These are phyloP conservation scores for Tachysurus vachellii DNA, from an alignment of 2,113 vertebrate genomes.

Conservation along the genomic window DNA sequence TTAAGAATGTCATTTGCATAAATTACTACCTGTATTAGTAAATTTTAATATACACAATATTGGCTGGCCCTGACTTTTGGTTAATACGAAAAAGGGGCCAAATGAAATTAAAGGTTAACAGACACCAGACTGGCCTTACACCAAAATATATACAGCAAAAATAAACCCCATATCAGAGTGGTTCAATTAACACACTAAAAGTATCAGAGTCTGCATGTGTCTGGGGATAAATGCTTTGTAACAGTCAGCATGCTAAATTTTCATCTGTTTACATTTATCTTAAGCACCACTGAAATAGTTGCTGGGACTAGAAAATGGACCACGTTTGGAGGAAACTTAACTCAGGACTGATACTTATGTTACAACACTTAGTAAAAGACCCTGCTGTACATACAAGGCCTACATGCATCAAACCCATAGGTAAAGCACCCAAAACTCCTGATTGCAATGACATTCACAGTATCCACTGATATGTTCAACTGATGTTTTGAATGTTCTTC, in stretches of 20 bases:
- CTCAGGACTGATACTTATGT: not conserved
- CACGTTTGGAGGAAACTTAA: not conserved
- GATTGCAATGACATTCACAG: not conserved
- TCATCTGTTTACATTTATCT: not conserved
- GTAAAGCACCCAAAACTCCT: not conserved
- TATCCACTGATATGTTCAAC: not conserved
- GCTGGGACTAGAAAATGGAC: not conserved
- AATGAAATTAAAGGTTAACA: constrained; percentile 9
- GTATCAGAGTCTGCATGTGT: not conserved
- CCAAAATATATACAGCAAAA: not conserved
- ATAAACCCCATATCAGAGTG: not conserved
- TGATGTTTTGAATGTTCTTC: not conserved
- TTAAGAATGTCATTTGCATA: not conserved
- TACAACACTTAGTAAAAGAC: not conserved
- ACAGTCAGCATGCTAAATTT: not conserved
- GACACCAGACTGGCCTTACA: constrained; percentile 17
- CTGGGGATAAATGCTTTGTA: not conserved
- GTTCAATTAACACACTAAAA: constrained; percentile 9
- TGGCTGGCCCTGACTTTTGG: not conserved
- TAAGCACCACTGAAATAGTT: not conserved
- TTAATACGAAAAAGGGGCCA: constrained; percentile 2
- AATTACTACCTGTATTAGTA: not conserved
- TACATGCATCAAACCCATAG: not conserved
- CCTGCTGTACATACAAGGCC: not conserved
- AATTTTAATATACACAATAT: constrained; percentile 11